Evolutionary conservation across 2,113 vertebrate species (phyloP), one percentile per base, ranked within the genome.

Genomic region (Corythoichthys haematopterus): DNA sequence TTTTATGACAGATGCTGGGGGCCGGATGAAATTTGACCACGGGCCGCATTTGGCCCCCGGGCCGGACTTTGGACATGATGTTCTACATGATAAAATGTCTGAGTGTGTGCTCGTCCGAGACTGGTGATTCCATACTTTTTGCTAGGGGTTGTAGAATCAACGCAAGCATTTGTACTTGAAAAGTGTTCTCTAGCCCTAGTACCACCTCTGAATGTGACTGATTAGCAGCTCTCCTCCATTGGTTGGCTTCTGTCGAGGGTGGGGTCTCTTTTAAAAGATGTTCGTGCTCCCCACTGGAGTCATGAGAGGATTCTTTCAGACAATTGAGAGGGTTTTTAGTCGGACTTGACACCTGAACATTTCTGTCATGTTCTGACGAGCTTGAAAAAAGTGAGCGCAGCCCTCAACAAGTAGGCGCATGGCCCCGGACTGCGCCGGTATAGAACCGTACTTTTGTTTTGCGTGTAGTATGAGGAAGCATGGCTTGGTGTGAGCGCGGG

Each of bases 401-500:
- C 11, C 60, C 48, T 40, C 3, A 40, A 63, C 28, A 71, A 80
- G 66, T 70, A 78, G 85, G 82, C 73, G 37, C 66, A 71, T 51
- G 64, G 65, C 61, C 75, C 77, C 55, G 55, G 55, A 57, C 33
- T 6, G 55, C 13, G 55, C 13, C 5, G 33, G 1, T 3, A 55
- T 35, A 5, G 9, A 43, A 55, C 52, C n/a, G 52, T 33, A 3
- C 16, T 8, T 20, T 3, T 8, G n/a, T 8, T 52, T 52, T 16
- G n/a, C 4, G 40, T 46, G 13, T 87, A 91, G 87, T 91, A 97
- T 96, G 95, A 95, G 89, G 93, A 93, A 94, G 90, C 89, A 93
- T 93, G 91, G 91, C 87, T 83, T 91, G 91, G 90, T 91, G 87
- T 88, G 91, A 98, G 89, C 95, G 95, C 82, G 95, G 96, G 89